Evolutionary conservation across 2,888 invertebrate genomes (phyloP).

Genomic region (Ectropis crepuscularia): DNA sequence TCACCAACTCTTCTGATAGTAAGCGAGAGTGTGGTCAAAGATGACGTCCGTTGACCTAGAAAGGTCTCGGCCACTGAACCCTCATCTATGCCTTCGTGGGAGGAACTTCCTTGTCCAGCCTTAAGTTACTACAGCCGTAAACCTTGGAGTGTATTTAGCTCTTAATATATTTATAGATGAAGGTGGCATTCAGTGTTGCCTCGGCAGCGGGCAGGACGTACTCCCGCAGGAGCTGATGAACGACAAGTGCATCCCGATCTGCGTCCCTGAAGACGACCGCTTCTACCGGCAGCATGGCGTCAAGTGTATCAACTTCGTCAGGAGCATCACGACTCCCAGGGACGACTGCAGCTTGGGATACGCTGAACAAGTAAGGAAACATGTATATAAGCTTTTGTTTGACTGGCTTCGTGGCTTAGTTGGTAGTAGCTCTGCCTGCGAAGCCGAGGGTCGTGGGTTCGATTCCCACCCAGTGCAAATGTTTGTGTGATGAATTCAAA

Average conservation of each 20-base stretch:
- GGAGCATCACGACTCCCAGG: conserved; percentile 83
- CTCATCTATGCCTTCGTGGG: too few species aligned
- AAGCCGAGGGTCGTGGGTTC: too few species aligned
- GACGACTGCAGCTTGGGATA: conserved; percentile 84
- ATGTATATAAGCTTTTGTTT: neutral
- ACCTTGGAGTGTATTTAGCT: neutral
- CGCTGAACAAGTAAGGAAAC: conserved; percentile 80
- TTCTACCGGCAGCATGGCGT: conserved; percentile 79
- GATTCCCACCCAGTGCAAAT: too few species aligned
- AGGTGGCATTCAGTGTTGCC: conserved; percentile 83
- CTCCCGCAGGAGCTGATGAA: conserved; percentile 77
- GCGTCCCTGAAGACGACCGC: conserved; percentile 81
- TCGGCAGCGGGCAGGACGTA: conserved; percentile 69
- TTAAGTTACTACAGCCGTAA: neutral
- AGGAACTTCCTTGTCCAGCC: too few species aligned
- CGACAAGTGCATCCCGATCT: conserved; percentile 86
- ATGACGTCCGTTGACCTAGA: too few species aligned
- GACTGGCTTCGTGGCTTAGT: too few species aligned
- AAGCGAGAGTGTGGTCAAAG: too few species aligned
- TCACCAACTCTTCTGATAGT: too few species aligned
- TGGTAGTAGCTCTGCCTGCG: too few species aligned
- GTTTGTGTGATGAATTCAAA: too few species aligned
- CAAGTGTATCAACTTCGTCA: conserved; percentile 85
- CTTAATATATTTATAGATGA: conserved; percentile 54
- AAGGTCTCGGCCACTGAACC: too few species aligned